Evolutionary conservation across 2,888 invertebrate genomes (phyloP).

Genomic region (Spodoptera exigua): DNA sequence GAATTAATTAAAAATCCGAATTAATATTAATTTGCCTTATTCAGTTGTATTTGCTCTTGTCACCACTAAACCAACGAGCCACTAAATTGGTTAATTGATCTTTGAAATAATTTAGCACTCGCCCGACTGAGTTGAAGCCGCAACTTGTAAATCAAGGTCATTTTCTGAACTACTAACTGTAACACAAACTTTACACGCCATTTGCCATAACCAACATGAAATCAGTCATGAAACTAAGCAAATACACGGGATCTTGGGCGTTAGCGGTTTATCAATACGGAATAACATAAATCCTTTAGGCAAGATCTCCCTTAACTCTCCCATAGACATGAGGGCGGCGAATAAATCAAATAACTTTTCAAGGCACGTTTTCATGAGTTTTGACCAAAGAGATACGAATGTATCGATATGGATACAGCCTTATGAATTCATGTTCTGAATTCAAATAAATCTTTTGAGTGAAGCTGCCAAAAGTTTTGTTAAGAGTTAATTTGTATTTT

Average conservation of each 20-base stretch:
- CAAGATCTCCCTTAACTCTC: slow-evolving; percentile 49
- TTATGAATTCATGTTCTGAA: slow-evolving; percentile 45
- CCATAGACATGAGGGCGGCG: slow-evolving; percentile 56
- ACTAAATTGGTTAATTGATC: too few relatives aligned
- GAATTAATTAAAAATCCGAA: too few relatives aligned
- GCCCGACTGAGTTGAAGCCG: too few relatives aligned
- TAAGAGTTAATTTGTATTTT: too few relatives aligned
- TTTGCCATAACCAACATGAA: background rate
- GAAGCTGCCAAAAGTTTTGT: slow-evolving; percentile 5
- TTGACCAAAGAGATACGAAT: slow-evolving; percentile 53
- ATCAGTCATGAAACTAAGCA: background rate
- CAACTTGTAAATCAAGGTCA: too few relatives aligned
- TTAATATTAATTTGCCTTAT: too few relatives aligned
- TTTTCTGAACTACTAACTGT: too few relatives aligned
- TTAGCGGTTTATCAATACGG: slow-evolving; percentile 54
- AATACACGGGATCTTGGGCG: slow-evolving; percentile 15
- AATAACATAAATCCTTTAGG: slow-evolving; percentile 57
- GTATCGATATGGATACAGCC: slow-evolving; percentile 51
- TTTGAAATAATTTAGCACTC: too few relatives aligned
- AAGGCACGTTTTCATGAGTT: slow-evolving; percentile 58
- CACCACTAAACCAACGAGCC: too few relatives aligned
- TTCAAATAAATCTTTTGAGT: slow-evolving; percentile 44
- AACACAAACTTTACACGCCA: background rate
- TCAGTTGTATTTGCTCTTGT: too few relatives aligned
- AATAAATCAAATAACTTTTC: slow-evolving; percentile 71